A percentile compares a stretch with the other conserved stretches of the same genome.
phyloP scores from a whole-genome alignment of 2,113 vertebrate species.

The Barnardius zonarius region DNA sequence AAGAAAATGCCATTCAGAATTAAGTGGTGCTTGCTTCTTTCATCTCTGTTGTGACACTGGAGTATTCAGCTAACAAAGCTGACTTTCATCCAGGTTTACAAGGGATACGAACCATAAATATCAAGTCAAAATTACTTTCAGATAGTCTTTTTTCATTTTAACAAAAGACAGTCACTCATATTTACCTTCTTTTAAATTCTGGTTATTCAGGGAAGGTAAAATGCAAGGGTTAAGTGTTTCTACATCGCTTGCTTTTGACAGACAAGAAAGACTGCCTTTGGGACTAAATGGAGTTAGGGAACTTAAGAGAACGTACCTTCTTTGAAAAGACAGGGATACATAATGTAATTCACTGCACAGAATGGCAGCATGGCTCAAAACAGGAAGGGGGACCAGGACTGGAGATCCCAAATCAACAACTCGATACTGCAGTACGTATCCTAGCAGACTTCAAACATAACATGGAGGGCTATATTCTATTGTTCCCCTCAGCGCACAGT shows the following conservation, averaged over 20 bases:
- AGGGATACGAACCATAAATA: background rate
- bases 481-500: background rate
- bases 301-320: accelerated
- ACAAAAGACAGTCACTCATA: accelerated
- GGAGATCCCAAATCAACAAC: background rate
- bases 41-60: background rate
- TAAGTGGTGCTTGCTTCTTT: background rate
- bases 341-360: background rate
- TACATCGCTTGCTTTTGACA: background rate
- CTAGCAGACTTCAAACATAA: background rate
- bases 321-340: background rate
- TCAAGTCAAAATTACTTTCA: background rate
- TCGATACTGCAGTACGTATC: background rate
- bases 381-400: accelerated
- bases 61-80: background rate
- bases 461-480: accelerated
- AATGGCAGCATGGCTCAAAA: background rate
- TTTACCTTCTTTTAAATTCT: background rate
- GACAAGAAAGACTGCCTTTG: background rate
- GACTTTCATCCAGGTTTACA: background rate
- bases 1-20: background rate
- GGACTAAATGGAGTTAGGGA: background rate
- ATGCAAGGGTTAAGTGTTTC: background rate
- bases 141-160: background rate
- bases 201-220: background rate